Base-by-base conservation (phyloP, 1,140 invertebrate species). In the Hesperophylax magnus region DNA sequence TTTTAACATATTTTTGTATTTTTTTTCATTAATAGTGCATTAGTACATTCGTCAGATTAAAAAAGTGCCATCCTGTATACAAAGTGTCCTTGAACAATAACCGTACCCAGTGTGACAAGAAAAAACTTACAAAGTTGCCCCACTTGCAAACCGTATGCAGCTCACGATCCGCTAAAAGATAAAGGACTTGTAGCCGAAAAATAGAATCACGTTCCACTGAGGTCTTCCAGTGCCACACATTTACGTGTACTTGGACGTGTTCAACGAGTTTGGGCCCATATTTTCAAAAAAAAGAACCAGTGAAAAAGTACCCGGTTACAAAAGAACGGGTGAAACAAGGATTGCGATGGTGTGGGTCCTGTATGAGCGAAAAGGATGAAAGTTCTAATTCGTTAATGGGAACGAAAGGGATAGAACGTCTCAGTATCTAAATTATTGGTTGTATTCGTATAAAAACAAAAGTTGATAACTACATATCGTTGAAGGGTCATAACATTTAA, bases 221-320 rank as follows among this genome's bases (percentile, higher is more conserved):
- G 69, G 69, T 27, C 69, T 53, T 67, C 69, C 65, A n/a, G 65
- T 69, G 18, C 69, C 69, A 54, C 27, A 72, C 69, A 72, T 72
- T 67, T 53, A 54, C 47, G 52, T 72, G 69, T 54, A 54, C 69
- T 72, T 54, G 69, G 69, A 72, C 69, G 69, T 72, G 69, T 53
- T 53, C 47, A 52, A 24, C 52, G 22, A 27, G 17, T 52, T n/a
- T 9, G 34, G 20, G 9, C 47, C 67, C 34, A 47, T 71, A 52
- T 71, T 72, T 72, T 39, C 17, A 15, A 72, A 72, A 71, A 71
- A 72, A 54, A 47, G 39, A 72, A 47, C 39, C 69, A 53, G 24
- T 47, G 27, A 72, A 24, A 20, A 6, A 20, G 52, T 11, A 27
- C 17, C 53, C 53, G 53, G 69, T 47, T 52, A 69, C 34, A 69